phyloP scores from a whole-genome alignment of 2,888 invertebrate species.

The Hemistola chrysoprasaria region DNA sequence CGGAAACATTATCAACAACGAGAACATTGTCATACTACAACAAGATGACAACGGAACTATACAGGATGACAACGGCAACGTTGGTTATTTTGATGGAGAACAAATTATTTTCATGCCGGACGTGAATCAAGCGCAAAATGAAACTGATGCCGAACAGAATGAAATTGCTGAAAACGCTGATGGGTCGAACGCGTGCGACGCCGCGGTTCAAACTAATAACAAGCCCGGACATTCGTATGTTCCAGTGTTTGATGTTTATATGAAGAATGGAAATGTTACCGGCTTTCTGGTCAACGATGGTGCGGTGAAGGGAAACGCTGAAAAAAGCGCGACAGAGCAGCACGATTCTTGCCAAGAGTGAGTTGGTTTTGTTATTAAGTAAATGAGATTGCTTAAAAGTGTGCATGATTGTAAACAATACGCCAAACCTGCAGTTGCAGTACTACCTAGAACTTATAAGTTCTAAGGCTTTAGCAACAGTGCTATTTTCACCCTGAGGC shows the following conservation, averaged over 20 bases:
- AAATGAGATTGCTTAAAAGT: no score
- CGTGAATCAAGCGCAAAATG: conserved; percentile 8
- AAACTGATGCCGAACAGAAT: conserved; percentile 3
- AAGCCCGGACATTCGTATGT: conserved; percentile 33
- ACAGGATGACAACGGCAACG: conserved; percentile 23
- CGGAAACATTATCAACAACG: conserved; percentile 30
- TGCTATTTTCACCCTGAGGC: no score
- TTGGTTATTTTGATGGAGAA: conserved; percentile 31
- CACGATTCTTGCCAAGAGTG: conserved; percentile 25
- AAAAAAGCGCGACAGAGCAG: conserved; percentile 35
- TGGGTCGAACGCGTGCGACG: conserved; percentile 24
- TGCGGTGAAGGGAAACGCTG: conserved; percentile 24
- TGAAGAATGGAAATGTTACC: conserved; percentile 47
- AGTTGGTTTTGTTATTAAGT: no score
- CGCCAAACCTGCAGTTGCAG: no score
- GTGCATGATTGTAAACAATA: no score
- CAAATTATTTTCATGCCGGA: conserved; percentile 26
- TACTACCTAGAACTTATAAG: no score
- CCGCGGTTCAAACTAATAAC: conserved; percentile 31
- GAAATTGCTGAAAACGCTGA: conserved; percentile 6
- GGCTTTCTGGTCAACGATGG: conserved; percentile 41
- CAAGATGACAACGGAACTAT: conserved; percentile 23
- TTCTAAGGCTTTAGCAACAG: no score
- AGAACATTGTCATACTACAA: conserved; percentile 25
- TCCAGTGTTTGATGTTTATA: conserved; percentile 45